Percentiles rank a stretch among this genome's conserved stretches.
Conservation (phyloP, 2,113 vertebrate genomes). For the Parotia lawesii region DNA sequence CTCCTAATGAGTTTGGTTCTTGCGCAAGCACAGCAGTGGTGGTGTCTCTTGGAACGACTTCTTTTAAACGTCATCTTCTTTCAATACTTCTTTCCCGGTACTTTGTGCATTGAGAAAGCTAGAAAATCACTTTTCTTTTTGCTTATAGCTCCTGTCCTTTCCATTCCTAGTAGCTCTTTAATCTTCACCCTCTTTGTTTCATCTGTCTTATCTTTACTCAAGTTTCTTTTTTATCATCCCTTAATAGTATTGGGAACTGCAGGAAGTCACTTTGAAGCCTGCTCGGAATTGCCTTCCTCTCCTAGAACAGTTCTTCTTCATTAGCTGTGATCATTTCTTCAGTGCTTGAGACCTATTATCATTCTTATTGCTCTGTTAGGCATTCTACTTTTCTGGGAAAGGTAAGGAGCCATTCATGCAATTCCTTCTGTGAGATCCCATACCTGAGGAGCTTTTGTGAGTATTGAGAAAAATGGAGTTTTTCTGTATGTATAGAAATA, state of each 20-base stretch:
- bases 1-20: neutral
- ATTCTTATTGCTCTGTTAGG: slow-evolving; percentile 1
- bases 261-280: slow-evolving; percentile 51
- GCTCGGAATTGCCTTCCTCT: neutral
- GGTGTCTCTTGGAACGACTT: neutral
- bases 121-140: neutral
- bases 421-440: neutral
- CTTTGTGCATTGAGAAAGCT: neutral
- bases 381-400: neutral
- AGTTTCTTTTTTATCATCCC: slow-evolving; percentile 3
- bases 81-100: neutral
- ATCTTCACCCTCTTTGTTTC: slow-evolving; percentile 37
- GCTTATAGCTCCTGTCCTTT: neutral
- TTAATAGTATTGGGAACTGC: slow-evolving; percentile 16
- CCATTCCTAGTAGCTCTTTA: slow-evolving; percentile 11
- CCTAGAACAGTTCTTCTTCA: slow-evolving; percentile 4
- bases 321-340: slow-evolving; percentile 6
- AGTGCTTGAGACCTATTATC: neutral
- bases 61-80: neutral
- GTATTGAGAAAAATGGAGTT: neutral
- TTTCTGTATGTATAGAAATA: neutral
- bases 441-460: neutral
- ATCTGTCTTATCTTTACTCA: neutral
- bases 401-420: neutral
- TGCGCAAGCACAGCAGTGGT: neutral